These are phyloP conservation scores for Solenodon paradoxus DNA, from an alignment of 2,113 vertebrate genomes.

Conservation along the genomic window DNA sequence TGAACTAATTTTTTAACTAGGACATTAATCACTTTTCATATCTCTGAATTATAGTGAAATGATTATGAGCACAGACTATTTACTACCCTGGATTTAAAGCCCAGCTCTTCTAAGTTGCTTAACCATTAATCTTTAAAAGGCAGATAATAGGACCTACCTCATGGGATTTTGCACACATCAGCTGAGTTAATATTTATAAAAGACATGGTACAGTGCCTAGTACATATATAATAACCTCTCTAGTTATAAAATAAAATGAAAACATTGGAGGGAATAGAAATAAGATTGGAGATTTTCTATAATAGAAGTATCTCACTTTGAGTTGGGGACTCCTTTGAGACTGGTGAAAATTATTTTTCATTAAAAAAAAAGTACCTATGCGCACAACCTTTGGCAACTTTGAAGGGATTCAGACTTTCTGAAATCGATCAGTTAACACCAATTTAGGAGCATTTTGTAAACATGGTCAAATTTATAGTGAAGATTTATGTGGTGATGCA, in stretches of 20 bases:
- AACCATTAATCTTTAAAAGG: neutral
- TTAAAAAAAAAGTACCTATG: neutral
- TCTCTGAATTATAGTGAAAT: neutral
- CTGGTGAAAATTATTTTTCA: neutral
- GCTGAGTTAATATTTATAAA: neutral
- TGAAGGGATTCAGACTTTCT: neutral
- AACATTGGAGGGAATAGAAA: neutral
- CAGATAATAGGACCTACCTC: neutral
- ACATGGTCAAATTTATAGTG: neutral
- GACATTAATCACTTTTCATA: neutral
- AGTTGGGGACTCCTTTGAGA: neutral
- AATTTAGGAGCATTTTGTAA: neutral
- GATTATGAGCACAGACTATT: neutral
- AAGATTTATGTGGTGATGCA: neutral
- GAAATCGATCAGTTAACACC: neutral
- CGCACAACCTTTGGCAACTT: conserved; percentile 10
- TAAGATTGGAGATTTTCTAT: neutral
- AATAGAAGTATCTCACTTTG: neutral
- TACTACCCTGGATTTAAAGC: neutral
- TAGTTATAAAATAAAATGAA: conserved; percentile 1
- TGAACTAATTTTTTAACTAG: neutral
- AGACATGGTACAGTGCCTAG: neutral
- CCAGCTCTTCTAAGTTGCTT: neutral
- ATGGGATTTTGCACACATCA: neutral
- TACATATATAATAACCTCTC: neutral